A percentile compares a stretch with the other conserved stretches of the same genome.
These are phyloP conservation scores for Podilymbus podiceps DNA, from an alignment of 2,113 vertebrate species.

Conservation along the genomic window DNA sequence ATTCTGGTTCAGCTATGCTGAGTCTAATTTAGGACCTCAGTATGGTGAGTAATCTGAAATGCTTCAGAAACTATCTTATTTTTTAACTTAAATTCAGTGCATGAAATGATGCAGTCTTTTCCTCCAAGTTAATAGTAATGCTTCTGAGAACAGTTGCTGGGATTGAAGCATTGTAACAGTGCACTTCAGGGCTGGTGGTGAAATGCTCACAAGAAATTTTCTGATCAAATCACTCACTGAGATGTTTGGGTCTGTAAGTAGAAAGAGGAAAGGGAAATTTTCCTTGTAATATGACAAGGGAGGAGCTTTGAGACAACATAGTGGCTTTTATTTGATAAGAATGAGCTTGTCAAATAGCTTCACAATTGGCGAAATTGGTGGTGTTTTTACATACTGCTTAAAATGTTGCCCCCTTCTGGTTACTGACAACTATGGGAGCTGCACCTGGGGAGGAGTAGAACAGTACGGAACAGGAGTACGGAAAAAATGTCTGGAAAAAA, in stretches of 20 bases:
- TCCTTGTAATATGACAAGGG: accelerated
- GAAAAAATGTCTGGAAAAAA: accelerated
- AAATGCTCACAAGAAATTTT: neutral
- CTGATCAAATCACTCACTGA: neutral
- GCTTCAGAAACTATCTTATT: neutral
- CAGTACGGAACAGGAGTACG: too few relatives aligned
- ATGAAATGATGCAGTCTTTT: neutral
- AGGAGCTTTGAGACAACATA: neutral
- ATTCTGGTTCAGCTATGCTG: neutral
- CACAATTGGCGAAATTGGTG: neutral
- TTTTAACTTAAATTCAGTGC: neutral
- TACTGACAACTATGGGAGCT: neutral
- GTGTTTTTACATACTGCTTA: neutral
- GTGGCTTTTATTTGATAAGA: neutral
- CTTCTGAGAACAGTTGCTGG: neutral
- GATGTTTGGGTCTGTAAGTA: neutral
- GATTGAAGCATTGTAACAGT: neutral
- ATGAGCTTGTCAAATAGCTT: accelerated
- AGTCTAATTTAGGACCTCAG: neutral
- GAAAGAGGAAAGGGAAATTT: neutral
- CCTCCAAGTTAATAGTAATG: neutral
- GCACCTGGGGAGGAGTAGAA: neutral
- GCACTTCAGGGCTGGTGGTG: neutral
- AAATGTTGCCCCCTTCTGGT: conserved; percentile 75
- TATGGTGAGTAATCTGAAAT: neutral